Evolutionary conservation across 2,888 invertebrate species (phyloP), one percentile per base, ranked within the genome.

Genomic region (Heliconius ethilla): DNA sequence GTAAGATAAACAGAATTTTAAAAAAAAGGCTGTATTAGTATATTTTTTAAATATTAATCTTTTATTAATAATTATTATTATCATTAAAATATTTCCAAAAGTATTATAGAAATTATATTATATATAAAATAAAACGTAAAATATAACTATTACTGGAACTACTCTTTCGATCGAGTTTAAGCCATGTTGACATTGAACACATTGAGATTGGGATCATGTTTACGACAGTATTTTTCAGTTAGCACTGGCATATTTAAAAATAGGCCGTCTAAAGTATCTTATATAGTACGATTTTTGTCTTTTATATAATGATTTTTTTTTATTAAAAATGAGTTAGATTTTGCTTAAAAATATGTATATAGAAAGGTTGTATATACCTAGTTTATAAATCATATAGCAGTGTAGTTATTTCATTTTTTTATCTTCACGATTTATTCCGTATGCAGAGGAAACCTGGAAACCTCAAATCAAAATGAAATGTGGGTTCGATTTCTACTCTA

Each of bases 231-330:
- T 80, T 82, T 85, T 83, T 89, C 86, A 86, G 86, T 85, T 86
- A 86, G 29, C 87, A 88, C 86, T 85, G 87, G 85, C 88, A 87
- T 89, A 84, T 89, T 87, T 89, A 89, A 90, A 92, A 90, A 90
- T 92, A 90, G 91, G 90, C 84, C 91, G 88, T 87, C 84, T 85
- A 87, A 33, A 70, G 69, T 63, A 22, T 72, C 77, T 81, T 75
- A 81, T 66, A 77, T 22, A 18, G 33, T 2, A 77, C 76, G 81
- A 81, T 51, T 37, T 70, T 33, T 69, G n/a, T 29, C 11, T 59
- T 29, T 27, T 15, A 65, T 27, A 37, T 55, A 37, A n/a, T 67
- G 5, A n/a, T 72, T 59, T 51, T 55, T 6, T 11, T 0, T 22
- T 22, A 40, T 25, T 22, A 25, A 25, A n/a, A 25, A 25, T 25